Evolutionary conservation across 2,888 invertebrate species (phyloP).

Genomic region (Fragum sueziense): DNA sequence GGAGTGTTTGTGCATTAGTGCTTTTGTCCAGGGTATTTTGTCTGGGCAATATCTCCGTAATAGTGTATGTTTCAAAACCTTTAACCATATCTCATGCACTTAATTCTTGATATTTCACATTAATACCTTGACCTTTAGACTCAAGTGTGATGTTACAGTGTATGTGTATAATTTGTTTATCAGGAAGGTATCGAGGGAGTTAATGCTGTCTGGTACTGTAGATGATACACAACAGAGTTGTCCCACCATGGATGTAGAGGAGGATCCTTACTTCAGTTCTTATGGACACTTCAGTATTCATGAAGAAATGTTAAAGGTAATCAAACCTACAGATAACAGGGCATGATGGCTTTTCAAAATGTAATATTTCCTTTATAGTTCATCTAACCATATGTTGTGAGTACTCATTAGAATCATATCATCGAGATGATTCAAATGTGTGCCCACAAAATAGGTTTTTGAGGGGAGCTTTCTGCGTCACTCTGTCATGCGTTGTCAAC

Average conservation of each 20-base stretch:
- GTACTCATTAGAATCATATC: too few species aligned
- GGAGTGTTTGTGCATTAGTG: neutral
- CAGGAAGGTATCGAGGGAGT: slow-evolving; percentile 54
- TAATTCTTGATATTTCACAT: neutral
- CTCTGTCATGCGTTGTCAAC: too few species aligned
- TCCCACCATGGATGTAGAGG: slow-evolving; percentile 80
- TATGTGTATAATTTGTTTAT: too few species aligned
- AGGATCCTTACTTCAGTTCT: slow-evolving; percentile 86
- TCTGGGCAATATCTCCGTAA: too few species aligned
- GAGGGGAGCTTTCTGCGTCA: too few species aligned
- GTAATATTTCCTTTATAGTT: too few species aligned
- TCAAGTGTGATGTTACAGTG: too few species aligned
- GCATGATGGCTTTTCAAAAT: neutral
- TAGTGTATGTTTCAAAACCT: too few species aligned
- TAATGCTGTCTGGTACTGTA: slow-evolving; percentile 57
- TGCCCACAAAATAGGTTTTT: too few species aligned
- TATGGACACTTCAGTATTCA: slow-evolving; percentile 96
- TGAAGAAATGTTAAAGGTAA: slow-evolving; percentile 94
- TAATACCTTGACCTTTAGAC: too few species aligned
- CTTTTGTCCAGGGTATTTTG: neutral
- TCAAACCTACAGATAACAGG: neutral
- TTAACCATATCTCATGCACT: neutral
- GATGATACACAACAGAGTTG: slow-evolving; percentile 28
- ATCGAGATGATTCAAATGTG: too few species aligned
- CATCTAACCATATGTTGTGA: too few species aligned